A percentile compares a stretch with the other conserved stretches of the same genome.
Evolutionary conservation across 1,140 invertebrate species (phyloP).

Genomic region (Neodiprion virginianus): DNA sequence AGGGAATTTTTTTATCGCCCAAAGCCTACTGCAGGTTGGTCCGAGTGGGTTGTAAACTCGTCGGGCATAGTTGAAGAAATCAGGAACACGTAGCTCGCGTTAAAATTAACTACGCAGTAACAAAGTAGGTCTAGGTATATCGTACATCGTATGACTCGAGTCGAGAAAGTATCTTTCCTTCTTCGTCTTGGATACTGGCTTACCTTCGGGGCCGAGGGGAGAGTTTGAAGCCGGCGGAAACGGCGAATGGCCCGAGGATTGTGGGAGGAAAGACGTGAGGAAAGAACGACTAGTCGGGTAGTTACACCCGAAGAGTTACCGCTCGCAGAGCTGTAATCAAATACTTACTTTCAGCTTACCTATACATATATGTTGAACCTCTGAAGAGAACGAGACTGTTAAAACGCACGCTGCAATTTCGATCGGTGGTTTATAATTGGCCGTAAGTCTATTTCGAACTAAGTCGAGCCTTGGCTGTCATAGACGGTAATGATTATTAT

Average conservation of each 20-base stretch:
- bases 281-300: conserved; percentile 19
- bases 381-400: conserved; percentile 25
- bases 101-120: conserved; percentile 61
- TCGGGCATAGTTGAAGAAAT: conserved; percentile 50
- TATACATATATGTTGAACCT: background rate
- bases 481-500: background rate
- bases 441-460: conserved; percentile 18
- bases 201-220: background rate
- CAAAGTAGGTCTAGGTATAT: conserved; percentile 40
- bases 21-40: too few relatives aligned
- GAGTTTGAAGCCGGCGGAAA: too few relatives aligned
- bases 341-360: conserved; percentile 48
- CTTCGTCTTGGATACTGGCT: background rate
- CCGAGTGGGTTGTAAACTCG: background rate
- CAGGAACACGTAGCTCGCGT: conserved; percentile 53
- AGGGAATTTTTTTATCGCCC: background rate
- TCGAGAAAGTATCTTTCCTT: conserved; percentile 24
- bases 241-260: too few relatives aligned
- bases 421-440: conserved; percentile 10
- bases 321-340: conserved; percentile 52
- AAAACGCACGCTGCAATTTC: conserved; percentile 28
- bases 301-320: conserved; percentile 40
- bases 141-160: conserved; percentile 40
- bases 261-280: background rate
- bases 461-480: conserved; percentile 10